Evolutionary conservation across 2,113 vertebrate genomes (phyloP).

Genomic region (Odontesthes bonariensis): DNA sequence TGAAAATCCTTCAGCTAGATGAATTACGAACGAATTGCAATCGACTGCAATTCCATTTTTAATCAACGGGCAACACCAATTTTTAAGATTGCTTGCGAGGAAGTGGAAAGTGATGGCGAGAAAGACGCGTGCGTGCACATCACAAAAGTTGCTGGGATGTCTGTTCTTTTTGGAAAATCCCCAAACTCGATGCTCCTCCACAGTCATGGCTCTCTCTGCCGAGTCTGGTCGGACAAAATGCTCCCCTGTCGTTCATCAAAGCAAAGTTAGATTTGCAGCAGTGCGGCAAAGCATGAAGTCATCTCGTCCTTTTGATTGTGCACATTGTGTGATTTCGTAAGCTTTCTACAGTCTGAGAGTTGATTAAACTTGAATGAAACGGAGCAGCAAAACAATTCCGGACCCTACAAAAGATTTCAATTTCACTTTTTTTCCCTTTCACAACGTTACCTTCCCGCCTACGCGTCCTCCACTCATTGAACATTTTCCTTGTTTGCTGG

Average conservation of each 20-base stretch:
- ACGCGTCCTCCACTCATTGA: neutral
- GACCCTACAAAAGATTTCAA: conserved; percentile 6
- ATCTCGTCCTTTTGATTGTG: conserved; percentile 9
- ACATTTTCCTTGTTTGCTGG: neutral
- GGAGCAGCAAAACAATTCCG: neutral
- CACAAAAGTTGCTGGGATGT: too few species aligned
- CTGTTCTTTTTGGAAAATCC: too few species aligned
- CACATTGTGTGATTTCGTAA: conserved; percentile 36
- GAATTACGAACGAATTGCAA: too few species aligned
- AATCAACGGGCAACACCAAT: too few species aligned
- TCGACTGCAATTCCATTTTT: too few species aligned
- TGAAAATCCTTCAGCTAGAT: too few species aligned
- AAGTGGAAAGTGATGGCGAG: too few species aligned
- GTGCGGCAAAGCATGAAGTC: conserved; percentile 27
- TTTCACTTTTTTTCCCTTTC: neutral
- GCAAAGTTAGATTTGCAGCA: neutral
- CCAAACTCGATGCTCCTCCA: neutral
- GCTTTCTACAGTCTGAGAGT: conserved; percentile 12
- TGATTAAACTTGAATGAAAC: conserved; percentile 51
- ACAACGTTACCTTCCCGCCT: neutral
- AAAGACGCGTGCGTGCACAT: too few species aligned
- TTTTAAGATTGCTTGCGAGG: too few species aligned
- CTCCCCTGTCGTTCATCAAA: conserved; percentile 31
- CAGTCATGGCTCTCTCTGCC: neutral
- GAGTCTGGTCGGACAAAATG: neutral